Conservation (phyloP, 2,797 vertebrate genomes). For the Darevskia mixta region DNA sequence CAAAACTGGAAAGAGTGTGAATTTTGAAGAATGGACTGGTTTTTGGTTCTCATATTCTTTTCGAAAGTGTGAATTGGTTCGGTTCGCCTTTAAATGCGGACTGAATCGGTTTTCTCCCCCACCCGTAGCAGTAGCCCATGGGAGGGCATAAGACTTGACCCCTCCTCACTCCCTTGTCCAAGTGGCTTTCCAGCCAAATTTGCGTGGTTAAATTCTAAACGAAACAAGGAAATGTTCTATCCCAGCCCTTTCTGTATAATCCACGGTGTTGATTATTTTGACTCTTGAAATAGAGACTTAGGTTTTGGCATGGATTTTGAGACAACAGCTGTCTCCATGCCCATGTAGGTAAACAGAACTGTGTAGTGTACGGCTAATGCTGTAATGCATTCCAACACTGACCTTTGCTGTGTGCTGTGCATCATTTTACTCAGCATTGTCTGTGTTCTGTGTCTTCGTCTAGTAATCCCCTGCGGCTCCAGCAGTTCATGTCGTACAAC, state of each 20-base stretch:
- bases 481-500: slow-evolving; percentile 38
- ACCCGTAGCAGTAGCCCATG: no score
- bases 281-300: not conserved
- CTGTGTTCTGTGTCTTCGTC: slow-evolving; percentile 34
- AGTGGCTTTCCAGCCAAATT: not conserved
- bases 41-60: no score
- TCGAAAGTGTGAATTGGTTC: no score
- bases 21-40: no score
- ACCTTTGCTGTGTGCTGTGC: slow-evolving; percentile 3
- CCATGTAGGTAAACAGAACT: slow-evolving; percentile 8
- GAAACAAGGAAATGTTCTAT: not conserved
- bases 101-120: no score
- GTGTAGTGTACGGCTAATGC: not conserved
- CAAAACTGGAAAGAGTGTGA: no score
- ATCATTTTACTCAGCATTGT: slow-evolving; percentile 35
- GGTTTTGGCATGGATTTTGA: slow-evolving; percentile 1
- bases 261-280: not conserved
- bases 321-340: not conserved
- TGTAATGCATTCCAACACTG: not conserved
- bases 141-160: no score
- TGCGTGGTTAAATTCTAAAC: not conserved
- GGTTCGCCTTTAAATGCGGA: no score
- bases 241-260: not conserved
- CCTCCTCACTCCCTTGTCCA: not conserved
- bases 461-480: slow-evolving; percentile 34